Evolutionary conservation across 2,113 vertebrate genomes (phyloP).

Genomic region (Leptosomus discolor): DNA sequence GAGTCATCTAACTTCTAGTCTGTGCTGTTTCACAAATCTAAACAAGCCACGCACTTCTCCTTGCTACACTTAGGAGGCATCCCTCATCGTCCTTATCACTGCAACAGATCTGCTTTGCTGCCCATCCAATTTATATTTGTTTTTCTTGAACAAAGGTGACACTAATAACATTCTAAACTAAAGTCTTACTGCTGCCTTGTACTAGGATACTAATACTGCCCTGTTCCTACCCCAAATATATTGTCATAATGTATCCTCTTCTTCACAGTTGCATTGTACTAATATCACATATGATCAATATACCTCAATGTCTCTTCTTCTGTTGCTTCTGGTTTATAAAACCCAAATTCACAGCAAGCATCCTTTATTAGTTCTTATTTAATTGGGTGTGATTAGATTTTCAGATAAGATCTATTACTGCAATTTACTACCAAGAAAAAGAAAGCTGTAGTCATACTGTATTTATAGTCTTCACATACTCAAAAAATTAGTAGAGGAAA

Average conservation of each 20-base stretch:
- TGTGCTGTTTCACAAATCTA: not conserved
- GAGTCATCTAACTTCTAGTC: not conserved
- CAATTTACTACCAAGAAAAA: not conserved
- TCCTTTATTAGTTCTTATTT: not conserved
- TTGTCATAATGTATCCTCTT: not conserved
- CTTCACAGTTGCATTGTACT: not conserved
- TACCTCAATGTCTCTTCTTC: not conserved
- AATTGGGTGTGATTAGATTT: not conserved
- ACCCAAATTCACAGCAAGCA: not conserved
- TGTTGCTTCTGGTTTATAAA: not conserved
- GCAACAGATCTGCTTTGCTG: not conserved
- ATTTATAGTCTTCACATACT: not conserved
- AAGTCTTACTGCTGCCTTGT: not conserved
- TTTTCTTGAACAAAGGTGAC: not conserved
- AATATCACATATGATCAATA: not conserved
- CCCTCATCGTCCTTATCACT: not conserved
- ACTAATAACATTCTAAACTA: not conserved
- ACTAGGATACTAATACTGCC: not conserved
- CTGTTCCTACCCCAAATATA: not conserved
- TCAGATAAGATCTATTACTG: not conserved
- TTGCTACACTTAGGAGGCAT: not conserved
- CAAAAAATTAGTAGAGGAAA: not conserved
- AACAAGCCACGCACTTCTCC: not conserved
- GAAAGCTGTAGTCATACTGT: not conserved
- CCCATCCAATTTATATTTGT: not conserved